Evolutionary conservation across 2,888 invertebrate species (phyloP).

Genomic region (Blera fallax): DNA sequence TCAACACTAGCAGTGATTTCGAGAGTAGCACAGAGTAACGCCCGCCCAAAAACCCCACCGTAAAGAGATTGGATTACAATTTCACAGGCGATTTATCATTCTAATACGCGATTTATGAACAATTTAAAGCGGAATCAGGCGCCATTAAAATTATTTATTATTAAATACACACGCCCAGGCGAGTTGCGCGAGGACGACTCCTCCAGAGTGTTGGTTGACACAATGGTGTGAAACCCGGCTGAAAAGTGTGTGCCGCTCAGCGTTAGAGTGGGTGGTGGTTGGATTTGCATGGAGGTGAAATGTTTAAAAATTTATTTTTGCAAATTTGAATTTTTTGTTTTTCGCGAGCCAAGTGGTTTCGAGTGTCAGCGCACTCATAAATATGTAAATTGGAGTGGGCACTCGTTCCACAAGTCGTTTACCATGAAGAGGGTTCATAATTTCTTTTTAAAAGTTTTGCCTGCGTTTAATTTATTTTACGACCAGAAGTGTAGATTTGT

Average conservation of each 20-base stretch:
- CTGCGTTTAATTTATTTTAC: constrained; percentile 54
- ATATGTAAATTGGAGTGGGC: constrained; percentile 59
- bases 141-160: constrained; percentile 77
- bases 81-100: constrained; percentile 80
- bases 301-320: constrained; percentile 52
- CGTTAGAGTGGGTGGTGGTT: background rate
- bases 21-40: constrained; percentile 3
- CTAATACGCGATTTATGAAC: constrained; percentile 79
- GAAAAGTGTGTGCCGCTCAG: background rate
- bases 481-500: background rate
- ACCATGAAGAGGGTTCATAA: constrained; percentile 36
- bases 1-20: constrained; percentile 55
- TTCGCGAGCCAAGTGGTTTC: constrained; percentile 35
- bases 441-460: constrained; percentile 39
- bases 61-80: constrained; percentile 75
- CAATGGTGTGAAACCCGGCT: background rate
- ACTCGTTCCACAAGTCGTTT: constrained; percentile 33
- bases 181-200: constrained; percentile 13
- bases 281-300: constrained; percentile 15
- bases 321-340: constrained; percentile 56
- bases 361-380: constrained; percentile 58
- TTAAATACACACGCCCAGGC: constrained; percentile 66
- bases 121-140: constrained; percentile 77
- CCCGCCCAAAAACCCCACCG: constrained; percentile 21
- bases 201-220: background rate